Evolutionary conservation across 2,888 invertebrate species (phyloP), one percentile per base, ranked within the genome.

Genomic region (Strigamia crassipes): DNA sequence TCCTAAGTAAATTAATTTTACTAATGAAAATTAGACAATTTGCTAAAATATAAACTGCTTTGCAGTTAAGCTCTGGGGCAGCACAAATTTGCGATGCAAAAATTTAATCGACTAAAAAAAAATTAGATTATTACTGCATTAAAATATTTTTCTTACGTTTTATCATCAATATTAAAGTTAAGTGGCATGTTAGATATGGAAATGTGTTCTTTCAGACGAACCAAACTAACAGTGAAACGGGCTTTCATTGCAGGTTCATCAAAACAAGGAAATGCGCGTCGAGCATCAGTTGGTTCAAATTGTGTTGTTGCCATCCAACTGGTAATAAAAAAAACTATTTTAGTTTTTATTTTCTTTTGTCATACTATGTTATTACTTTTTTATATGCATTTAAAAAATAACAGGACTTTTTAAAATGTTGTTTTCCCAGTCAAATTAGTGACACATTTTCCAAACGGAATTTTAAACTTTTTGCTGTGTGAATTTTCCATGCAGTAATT

Each of bases 231-330:
- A 4, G 86, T 86, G 84, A 86, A 88, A 23, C 85, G 84, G 4
- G 88, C 86, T 83, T 88, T 88, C 66, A 87, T 86, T 80, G 86
- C 85, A 1, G 88, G 88, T 83, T 88, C 88, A 83, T 88, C 88
- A 83, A 88, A 87, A 84, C 88, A 87, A 0, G 88, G 88, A 83
- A 88, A 88, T 0, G 88, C 88, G 83, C 86, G 85, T 12, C 88
- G 83, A 5, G 88, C 88, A 83, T 86, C 86, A 0, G 87, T 86
- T 6, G 88, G 88, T 82, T 88, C 87, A 83, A 88, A 88, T 84
- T 88, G 87, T 10, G 87, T 86, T 0, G 87, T 86, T 1, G 87
- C 87, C 78, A 88, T 18, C 84, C 84, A 84, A 56, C 84, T 84
- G 8, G 38, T 38, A 38, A 38, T 38, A 38, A 38, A 38, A 38